These are phyloP conservation scores for Maniola hyperantus DNA, from an alignment of 2,888 invertebrate species.

Conservation along the genomic window DNA sequence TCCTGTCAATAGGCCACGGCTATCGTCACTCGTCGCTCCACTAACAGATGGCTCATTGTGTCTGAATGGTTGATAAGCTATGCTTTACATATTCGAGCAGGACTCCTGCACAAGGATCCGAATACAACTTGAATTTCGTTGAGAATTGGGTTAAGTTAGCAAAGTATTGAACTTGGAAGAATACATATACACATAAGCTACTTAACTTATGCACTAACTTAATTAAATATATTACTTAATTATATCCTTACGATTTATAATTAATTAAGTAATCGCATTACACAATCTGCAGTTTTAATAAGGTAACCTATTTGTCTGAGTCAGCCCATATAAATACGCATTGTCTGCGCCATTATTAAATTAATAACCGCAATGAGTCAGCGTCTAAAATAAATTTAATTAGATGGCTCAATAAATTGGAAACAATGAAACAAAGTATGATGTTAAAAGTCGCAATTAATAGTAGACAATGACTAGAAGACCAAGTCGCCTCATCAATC, in stretches of 20 bases:
- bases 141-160: background rate
- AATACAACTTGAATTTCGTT: background rate
- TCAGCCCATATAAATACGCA: constrained; percentile 57
- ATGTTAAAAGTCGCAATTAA: constrained; percentile 77
- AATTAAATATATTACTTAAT: too few relatives aligned
- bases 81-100: constrained; percentile 44
- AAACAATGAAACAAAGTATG: constrained; percentile 74
- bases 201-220: too few relatives aligned
- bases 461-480: constrained; percentile 68
- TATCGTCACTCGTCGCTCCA: constrained; percentile 63
- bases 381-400: constrained; percentile 70
- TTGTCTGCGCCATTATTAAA: constrained; percentile 68
- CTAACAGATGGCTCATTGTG: constrained; percentile 71
- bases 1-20: constrained; percentile 63
- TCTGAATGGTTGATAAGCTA: constrained; percentile 61
- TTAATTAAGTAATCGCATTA: constrained; percentile 5
- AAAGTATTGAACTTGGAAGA: background rate
- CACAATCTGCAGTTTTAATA: constrained; percentile 28
- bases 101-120: background rate
- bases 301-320: constrained; percentile 53
- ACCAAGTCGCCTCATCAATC: constrained; percentile 75
- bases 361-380: constrained; percentile 77
- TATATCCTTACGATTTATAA: constrained; percentile 14
- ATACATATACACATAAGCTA: too few relatives aligned
- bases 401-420: constrained; percentile 62